A percentile compares a stretch with the other conserved stretches of the same genome.
These are phyloP conservation scores for Gallirallus australis DNA, from an alignment of 2,797 vertebrate species.

Conservation along the genomic window DNA sequence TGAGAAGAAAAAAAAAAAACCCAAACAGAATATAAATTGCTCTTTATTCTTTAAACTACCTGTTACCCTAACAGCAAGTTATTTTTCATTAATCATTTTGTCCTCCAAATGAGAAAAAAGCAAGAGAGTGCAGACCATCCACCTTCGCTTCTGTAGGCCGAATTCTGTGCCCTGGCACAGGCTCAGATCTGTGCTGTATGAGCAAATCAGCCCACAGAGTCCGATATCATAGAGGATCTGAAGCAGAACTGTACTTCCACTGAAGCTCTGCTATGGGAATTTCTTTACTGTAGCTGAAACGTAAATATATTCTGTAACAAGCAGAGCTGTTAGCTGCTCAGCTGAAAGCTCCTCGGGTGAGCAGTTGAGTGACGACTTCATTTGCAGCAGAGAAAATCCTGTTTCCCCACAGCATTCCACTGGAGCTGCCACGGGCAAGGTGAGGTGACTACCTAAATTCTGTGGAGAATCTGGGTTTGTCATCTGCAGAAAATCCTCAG, in stretches of 20 bases:
- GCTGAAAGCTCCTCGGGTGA: not conserved
- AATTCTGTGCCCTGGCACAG: not conserved
- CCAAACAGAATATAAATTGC: not conserved
- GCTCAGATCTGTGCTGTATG: not conserved
- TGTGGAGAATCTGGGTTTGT: not conserved
- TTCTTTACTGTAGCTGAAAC: not conserved
- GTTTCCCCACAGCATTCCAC: not conserved
- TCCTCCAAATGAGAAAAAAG: not conserved
- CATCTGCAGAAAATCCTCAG: not conserved
- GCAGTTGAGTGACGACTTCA: not conserved
- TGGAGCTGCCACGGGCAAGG: not conserved
- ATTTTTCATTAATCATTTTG: not conserved
- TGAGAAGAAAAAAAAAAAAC: not conserved
- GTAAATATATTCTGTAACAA: not conserved
- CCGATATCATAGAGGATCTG: not conserved
- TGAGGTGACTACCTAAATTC: not conserved
- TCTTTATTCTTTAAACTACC: not conserved
- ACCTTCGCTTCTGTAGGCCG: not conserved
- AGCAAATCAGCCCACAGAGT: not conserved
- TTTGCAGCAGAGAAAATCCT: conserved; percentile 27
- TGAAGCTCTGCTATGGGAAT: not conserved
- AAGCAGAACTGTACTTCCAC: not conserved
- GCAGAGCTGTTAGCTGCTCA: not conserved
- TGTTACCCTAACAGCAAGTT: not conserved
- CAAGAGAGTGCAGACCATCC: not conserved